phyloP scores from a whole-genome alignment of 2,113 vertebrate genomes.

The Phrynosoma platyrhinos region DNA sequence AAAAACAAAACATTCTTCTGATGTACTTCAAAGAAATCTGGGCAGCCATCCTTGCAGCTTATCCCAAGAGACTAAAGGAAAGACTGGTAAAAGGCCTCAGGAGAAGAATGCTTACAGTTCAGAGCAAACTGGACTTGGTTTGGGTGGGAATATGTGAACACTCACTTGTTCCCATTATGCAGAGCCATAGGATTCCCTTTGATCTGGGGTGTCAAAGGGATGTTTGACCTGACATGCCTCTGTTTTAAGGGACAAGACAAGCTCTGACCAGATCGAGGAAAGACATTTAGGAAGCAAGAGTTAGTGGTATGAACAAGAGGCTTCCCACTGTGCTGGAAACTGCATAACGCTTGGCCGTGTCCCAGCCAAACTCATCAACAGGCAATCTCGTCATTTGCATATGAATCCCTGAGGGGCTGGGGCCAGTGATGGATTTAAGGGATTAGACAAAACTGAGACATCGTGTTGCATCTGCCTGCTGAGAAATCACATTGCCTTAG shows the following conservation, averaged over 20 bases:
- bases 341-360: conserved; percentile 53
- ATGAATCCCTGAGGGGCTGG: conserved; percentile 68
- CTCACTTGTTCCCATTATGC: neutral
- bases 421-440: conserved; percentile 74
- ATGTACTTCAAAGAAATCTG: neutral
- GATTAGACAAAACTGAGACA: conserved; percentile 75
- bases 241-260: neutral
- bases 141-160: neutral
- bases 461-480: conserved; percentile 74
- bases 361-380: conserved; percentile 71
- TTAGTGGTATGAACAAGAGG: conserved; percentile 42
- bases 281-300: neutral
- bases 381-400: conserved; percentile 72
- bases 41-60: neutral
- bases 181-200: neutral
- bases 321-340: conserved; percentile 59
- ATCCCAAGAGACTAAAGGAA: neutral
- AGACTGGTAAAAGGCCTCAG: neutral
- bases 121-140: neutral
- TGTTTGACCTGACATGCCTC: neutral
- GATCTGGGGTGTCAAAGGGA: neutral
- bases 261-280: neutral
- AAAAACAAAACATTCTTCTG: neutral
- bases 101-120: neutral
- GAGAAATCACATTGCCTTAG: conserved; percentile 71